Base-by-base conservation (phyloP, 2,113 vertebrate species). In the Falco punctatus region DNA sequence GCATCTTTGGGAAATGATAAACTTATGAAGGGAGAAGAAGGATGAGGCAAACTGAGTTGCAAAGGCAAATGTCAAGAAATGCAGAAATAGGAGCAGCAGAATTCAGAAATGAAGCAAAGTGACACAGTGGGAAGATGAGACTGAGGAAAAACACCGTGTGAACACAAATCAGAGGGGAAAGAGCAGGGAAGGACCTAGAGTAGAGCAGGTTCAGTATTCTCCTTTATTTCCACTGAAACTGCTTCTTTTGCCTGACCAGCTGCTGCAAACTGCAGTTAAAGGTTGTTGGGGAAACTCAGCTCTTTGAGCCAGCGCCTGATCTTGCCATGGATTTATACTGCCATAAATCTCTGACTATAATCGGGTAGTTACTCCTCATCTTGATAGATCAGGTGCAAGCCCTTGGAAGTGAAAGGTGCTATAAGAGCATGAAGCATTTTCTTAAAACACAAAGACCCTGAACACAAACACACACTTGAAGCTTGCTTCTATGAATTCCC, bases 381-480 rank as follows among this genome's bases (percentile, higher is more conserved):
- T 85, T 92, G 94, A 87, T 6, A 40, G 69, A 94, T n/a, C 65
- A 89, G 80, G 70, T 93, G 67, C 61, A 86, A 84, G 77, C 48
- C 77, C 86, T 92, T 13, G 3, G 59, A 81, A 92, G 44, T 49
- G 86, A 89, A 91, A 94, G 58, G 73, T 70, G 74, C 58, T 65
- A 3, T 5, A 82, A 67, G n/a, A 87, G 18, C 54, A 42, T 19
- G 20, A 95, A 91, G n/a, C 26, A 32, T 79, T 91, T 94, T 80
- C 66, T 85, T 67, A 86, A 91, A 94, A 86, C 42, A 78, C 32
- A 74, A 72, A 86, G 44, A 75, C 19, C 12, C 49, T 70, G 66
- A 77, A 69, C 13, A 69, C 15, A 88, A 87, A 66, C 23, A 92
- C 38, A 55, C 52, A n/a, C 27, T 59, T 71, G 48, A 81, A 48